Conservation (phyloP, 2,797 vertebrate genomes). For the Enteromius viviparus region DNA sequence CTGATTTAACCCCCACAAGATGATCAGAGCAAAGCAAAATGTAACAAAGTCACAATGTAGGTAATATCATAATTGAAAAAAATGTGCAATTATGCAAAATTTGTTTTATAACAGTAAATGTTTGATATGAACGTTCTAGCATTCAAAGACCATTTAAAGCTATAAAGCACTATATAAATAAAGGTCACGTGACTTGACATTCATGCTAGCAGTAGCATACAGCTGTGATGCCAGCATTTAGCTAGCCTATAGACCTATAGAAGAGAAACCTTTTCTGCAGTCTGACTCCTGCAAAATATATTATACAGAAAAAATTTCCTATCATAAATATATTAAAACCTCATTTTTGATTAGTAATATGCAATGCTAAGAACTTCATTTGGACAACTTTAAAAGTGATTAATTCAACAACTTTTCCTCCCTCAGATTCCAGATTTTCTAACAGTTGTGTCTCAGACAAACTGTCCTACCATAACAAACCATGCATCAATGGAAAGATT, state of each 20-base stretch:
- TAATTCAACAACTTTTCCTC: no score
- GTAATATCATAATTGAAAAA: neutral
- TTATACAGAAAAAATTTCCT: neutral
- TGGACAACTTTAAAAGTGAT: no score
- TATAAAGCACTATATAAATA: neutral
- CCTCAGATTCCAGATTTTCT: no score
- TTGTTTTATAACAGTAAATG: neutral
- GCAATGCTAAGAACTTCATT: no score
- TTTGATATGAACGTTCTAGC: neutral
- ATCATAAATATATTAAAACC: no score
- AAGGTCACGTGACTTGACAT: neutral
- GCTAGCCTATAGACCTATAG: neutral
- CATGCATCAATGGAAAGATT: no score
- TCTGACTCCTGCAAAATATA: neutral
- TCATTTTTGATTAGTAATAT: no score
- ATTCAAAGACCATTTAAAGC: neutral
- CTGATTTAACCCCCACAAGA: neutral
- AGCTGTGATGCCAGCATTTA: neutral
- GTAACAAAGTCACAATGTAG: neutral
- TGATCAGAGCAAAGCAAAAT: neutral
- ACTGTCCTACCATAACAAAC: no score
- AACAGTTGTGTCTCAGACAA: no score
- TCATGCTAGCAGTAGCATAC: neutral
- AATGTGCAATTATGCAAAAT: no score
- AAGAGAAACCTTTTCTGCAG: neutral